These are phyloP conservation scores for Sericinus montela DNA, from an alignment of 2,888 invertebrate species.

Conservation along the genomic window DNA sequence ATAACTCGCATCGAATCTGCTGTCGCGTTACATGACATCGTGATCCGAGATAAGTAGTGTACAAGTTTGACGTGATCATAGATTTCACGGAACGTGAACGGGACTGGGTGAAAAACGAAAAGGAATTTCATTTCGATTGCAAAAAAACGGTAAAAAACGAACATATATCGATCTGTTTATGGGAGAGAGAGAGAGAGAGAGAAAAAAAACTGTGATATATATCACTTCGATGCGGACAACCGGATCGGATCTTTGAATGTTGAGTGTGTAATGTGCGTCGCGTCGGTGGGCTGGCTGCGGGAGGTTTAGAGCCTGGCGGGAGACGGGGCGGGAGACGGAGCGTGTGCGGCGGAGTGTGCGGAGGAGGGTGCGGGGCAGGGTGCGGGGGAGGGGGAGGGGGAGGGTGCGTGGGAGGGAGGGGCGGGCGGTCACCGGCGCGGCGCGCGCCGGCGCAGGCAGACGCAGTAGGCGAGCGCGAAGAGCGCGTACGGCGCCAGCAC, in stretches of 20 bases:
- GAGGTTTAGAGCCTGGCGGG: no score
- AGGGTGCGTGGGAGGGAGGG: constrained; percentile 19
- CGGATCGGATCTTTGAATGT: no score
- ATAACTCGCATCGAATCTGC: no score
- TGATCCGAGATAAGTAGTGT: no score
- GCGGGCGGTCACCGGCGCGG: constrained; percentile 13
- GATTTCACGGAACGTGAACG: no score
- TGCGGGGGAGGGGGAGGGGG: constrained; percentile 11
- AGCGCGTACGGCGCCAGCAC: constrained; percentile 59
- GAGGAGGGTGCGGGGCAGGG: constrained; percentile 14
- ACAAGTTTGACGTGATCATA: no score
- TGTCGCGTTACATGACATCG: no score
- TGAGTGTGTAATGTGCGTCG: neutral
- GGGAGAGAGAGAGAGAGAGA: no score
- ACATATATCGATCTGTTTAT: no score
- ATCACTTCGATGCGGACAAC: no score
- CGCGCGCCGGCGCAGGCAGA: constrained; percentile 38
- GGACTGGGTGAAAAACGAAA: no score
- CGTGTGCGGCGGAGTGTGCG: constrained; percentile 18
- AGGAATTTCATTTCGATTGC: neutral
- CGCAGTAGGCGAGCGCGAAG: constrained; percentile 51
- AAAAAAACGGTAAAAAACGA: neutral
- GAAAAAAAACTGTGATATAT: no score
- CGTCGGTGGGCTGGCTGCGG: neutral
- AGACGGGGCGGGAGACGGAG: constrained; percentile 4